Evolutionary conservation across 2,113 vertebrate genomes (phyloP), one percentile per base, ranked within the genome.

Genomic region (Xenus cinereus): DNA sequence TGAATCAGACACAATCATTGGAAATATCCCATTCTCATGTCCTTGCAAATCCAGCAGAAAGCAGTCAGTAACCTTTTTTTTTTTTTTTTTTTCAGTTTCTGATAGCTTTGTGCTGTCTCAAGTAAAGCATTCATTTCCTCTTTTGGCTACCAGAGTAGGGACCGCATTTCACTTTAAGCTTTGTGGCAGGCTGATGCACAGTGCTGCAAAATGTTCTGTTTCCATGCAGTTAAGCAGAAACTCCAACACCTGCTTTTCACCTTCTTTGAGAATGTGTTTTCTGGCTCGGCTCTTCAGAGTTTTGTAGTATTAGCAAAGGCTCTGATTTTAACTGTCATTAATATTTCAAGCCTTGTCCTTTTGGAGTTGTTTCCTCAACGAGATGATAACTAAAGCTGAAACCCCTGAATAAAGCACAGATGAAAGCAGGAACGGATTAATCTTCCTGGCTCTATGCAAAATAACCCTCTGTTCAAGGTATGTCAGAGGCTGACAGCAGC

Each of bases 41-140:
- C 67, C 57, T 83, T 88, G 82, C 63, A 80, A 45, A 77, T 56
- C 43, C 75, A 86, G 59, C 63, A 96, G 79, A 88, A 95, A 50
- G 37, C 12, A 27, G 28, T 28, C 56, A 28, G 54, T 91, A 76
- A 95, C 68, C 64, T 51, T 90, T 92, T 87, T 32, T 74, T 93
- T 59, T 74, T 93, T 32, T 74, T 93, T 66, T 87, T 32, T 74
- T 92, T 50, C n/a, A 7, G 28, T 73, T 86, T 86, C 32, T 0
- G 0, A 33, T 39, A 50, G 84, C 27, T 81, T 89, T 77, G 48
- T 66, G 57, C 62, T 87, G 24, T 69, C 33, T 76, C 28, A 77
- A 27, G 12, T 14, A 74, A 72, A 77, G 14, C 19, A 35, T 69
- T 75, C 11, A 87, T 84, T 84, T 28, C 43, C 33, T 7, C 27